Base-by-base conservation (phyloP, 2,113 vertebrate species). In the Poicephalus gulielmi region DNA sequence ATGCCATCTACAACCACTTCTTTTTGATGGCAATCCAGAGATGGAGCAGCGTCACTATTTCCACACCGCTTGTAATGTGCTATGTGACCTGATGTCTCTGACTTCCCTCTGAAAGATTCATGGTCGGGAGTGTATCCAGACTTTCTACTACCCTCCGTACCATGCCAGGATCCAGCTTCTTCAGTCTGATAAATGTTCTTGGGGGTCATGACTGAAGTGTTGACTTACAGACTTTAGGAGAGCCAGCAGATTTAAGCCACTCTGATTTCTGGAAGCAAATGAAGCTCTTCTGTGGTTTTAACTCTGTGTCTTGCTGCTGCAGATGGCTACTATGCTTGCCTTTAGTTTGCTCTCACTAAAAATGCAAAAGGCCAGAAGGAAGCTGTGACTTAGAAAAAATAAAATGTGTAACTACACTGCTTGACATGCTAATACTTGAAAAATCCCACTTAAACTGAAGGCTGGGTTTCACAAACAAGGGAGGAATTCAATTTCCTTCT, bases 351-450 rank as follows among this genome's bases (percentile, higher is more conserved):
- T 78, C 22, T 87, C 55, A 24, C 74, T 84, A 71, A 81, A 92
- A 94, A 92, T 74, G 83, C 60, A 81, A 92, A 92, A 16, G 28
- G 60, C 67, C 63, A 83, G 86, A 92, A 94, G 37, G 67, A 66
- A 88, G 62, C 66, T 30, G 53, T 44, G 83, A 52, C 66, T 66
- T 81, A n/a, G 25, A 17, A 64, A 81, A 92, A 90, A 83, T 28
- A 57, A 85, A 79, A 59, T 35, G 55, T 77, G 83, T 80, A 88
- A 33, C 60, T 86, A 59, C 2, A 4, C 86, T 94, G 76, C 83
- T 93, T 94, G 91, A 88, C 92, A 92, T 94, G 91, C 83, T 94
- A 95, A 92, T 92, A 27, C 77, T 86, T 86, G 55, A 91, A 86
- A 92, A 96, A 94, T 96, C 86, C 81, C 82, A 62, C 92, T 97